Conservation (phyloP, 2,797 vertebrate species). For the Tarsius wallacei region DNA sequence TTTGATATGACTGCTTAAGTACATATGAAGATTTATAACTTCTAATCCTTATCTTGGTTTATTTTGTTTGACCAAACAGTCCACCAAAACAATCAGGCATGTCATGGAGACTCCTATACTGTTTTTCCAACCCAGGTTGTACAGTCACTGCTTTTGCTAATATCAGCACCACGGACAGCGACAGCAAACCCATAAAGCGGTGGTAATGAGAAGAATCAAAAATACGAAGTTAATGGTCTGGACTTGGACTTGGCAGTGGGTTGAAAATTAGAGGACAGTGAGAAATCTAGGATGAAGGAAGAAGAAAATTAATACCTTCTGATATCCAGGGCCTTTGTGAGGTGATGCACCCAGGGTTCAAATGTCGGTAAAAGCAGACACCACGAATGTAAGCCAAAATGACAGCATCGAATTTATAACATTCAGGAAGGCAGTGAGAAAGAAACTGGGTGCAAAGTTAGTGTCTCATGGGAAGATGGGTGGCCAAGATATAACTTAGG, state of each 20-base stretch:
- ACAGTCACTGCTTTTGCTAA: neutral
- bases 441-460: neutral
- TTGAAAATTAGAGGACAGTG: constrained; percentile 49
- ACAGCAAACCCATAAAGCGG: neutral
- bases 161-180: constrained; percentile 75
- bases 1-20: neutral
- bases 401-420: neutral
- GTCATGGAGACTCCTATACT: neutral
- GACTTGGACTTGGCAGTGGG: neutral
- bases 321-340: neutral
- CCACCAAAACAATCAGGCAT: constrained; percentile 11
- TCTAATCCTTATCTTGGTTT: neutral
- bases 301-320: neutral
- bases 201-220: neutral
- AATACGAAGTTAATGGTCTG: neutral
- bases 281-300: neutral
- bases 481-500: neutral
- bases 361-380: neutral
- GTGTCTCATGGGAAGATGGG: neutral
- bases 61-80: neutral
- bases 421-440: neutral
- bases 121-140: neutral
- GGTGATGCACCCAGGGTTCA: neutral
- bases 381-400: neutral
- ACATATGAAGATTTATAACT: neutral